Evolutionary conservation across 2,113 vertebrate genomes (phyloP).

Genomic region (Ornithorhynchus anatinus): DNA sequence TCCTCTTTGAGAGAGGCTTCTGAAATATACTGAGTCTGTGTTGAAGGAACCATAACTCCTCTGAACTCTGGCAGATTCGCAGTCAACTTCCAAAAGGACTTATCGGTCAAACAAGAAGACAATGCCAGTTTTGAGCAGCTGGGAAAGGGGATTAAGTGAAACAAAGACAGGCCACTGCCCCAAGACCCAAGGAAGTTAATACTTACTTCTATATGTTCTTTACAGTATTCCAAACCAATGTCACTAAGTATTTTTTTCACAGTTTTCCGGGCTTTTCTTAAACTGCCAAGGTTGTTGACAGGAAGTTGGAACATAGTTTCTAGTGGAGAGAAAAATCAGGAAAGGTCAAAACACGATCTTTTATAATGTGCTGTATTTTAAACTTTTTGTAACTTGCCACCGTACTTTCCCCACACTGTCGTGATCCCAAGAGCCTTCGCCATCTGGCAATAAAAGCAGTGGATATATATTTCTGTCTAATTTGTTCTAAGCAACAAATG

Average conservation of each 20-base stretch:
- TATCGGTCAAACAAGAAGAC: too few species aligned
- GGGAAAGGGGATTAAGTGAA: too few species aligned
- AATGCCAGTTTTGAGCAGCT: too few species aligned
- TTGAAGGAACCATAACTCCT: too few species aligned
- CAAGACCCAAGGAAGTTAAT: too few species aligned
- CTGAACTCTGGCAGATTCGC: too few species aligned
- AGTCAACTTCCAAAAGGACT: too few species aligned
- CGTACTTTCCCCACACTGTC: slow-evolving; percentile 38
- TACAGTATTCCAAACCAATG: slow-evolving; percentile 98
- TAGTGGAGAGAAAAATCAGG: slow-evolving; percentile 74
- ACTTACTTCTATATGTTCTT: slow-evolving; percentile 96
- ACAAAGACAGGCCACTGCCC: too few species aligned
- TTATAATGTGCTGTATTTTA: background rate
- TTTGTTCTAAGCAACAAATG: slow-evolving; percentile 21
- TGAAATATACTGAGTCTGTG: too few species aligned
- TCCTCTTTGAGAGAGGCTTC: too few species aligned
- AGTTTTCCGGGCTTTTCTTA: slow-evolving; percentile 98
- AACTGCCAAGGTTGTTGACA: slow-evolving; percentile 98
- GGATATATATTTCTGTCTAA: background rate
- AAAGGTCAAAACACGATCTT: slow-evolving; percentile 62
- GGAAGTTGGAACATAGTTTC: slow-evolving; percentile 99
- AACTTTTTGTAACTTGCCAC: slow-evolving; percentile 36
- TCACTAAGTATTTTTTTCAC: slow-evolving; percentile 98
- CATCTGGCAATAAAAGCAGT: slow-evolving; percentile 24
- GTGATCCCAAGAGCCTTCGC: slow-evolving; percentile 50